phyloP scores from a whole-genome alignment of 2,888 invertebrate species.

The Diplolepis rosae region DNA sequence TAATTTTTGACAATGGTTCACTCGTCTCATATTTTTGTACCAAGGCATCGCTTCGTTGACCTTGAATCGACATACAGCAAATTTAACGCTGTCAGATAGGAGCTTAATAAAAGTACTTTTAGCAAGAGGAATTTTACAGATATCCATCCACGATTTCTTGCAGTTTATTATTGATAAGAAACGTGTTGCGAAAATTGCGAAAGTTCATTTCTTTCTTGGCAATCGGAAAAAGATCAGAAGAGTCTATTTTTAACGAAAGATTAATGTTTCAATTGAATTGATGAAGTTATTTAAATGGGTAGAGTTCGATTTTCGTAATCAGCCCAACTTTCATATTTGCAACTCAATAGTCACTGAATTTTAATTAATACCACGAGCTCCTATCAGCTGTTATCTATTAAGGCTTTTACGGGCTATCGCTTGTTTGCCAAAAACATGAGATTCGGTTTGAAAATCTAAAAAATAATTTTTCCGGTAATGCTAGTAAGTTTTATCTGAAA shows the following conservation, averaged over 20 bases:
- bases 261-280: background rate
- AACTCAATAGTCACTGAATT: slow-evolving; percentile 34
- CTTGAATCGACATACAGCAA: slow-evolving; percentile 19
- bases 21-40: background rate
- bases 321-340: background rate
- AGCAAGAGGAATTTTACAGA: slow-evolving; percentile 14
- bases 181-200: no score
- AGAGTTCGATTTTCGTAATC: background rate
- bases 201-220: no score
- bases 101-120: slow-evolving; percentile 10
- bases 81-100: slow-evolving; percentile 1
- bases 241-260: background rate
- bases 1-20: background rate
- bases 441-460: background rate
- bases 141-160: slow-evolving; percentile 9
- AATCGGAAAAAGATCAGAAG: no score
- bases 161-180: background rate
- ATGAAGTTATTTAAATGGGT: background rate
- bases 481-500: background rate
- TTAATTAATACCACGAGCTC: slow-evolving; percentile 57
- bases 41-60: background rate
- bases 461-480: background rate
- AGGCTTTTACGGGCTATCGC: slow-evolving; percentile 61
- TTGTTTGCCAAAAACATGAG: slow-evolving; percentile 55
- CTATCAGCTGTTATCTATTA: slow-evolving; percentile 65